A percentile compares a stretch with the other conserved stretches of the same genome.
Conservation (phyloP, 2,113 vertebrate genomes). For the Aepyceros melampus region DNA sequence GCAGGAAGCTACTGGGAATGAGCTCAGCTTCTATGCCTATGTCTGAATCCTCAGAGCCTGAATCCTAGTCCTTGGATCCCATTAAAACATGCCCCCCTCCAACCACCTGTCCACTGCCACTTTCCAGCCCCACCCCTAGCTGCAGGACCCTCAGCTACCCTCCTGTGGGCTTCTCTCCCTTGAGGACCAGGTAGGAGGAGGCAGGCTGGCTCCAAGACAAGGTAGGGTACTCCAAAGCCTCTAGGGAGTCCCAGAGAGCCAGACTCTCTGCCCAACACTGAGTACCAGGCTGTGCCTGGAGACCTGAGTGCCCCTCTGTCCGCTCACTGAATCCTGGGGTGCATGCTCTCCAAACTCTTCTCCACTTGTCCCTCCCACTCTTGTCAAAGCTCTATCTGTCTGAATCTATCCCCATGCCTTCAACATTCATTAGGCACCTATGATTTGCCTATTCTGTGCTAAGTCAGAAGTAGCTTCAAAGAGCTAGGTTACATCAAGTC, state of each 20-base stretch:
- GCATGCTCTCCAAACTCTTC: neutral
- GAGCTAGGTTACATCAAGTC: neutral
- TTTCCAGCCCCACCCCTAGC: neutral
- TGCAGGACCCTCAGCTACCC: neutral
- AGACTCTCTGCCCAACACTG: neutral
- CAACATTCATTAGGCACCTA: neutral
- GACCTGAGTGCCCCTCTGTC: fast-evolving
- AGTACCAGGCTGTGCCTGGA: neutral
- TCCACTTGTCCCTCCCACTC: neutral
- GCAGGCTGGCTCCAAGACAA: neutral
- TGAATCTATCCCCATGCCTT: neutral
- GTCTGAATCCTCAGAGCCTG: neutral
- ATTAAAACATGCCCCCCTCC: neutral
- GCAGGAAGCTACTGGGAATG: neutral
- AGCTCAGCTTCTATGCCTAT: neutral
- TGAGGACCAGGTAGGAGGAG: neutral
- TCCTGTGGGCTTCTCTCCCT: neutral
- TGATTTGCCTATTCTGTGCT: neutral
- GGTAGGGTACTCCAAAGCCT: neutral
- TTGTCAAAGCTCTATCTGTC: neutral
- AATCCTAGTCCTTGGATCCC: neutral
- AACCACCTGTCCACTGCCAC: neutral
- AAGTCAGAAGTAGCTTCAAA: neutral
- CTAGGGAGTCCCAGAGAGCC: neutral
- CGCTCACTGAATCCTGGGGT: neutral